Percentiles rank a stretch among this genome's conserved stretches.
Conservation (phyloP, 1,140 invertebrate species). For the Euura saliciscinereae region DNA sequence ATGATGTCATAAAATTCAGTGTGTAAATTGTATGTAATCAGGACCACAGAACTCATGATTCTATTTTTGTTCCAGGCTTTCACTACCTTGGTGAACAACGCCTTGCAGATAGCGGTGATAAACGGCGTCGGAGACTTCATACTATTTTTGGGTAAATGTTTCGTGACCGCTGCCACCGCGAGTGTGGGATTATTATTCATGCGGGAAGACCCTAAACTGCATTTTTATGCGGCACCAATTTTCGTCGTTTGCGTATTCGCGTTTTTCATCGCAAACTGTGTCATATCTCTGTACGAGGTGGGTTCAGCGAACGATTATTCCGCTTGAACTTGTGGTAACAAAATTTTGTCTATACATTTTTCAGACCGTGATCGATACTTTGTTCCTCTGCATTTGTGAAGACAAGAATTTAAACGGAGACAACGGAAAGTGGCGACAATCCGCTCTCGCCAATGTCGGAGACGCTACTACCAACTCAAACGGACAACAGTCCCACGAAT, state of each 20-base stretch:
- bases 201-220: conserved; percentile 71
- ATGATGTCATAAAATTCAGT: not conserved
- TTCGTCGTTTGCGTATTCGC: conserved; percentile 87
- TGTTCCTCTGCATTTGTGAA: conserved; percentile 94
- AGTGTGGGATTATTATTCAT: conserved; percentile 76
- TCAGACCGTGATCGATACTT: conserved; percentile 93
- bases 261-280: conserved; percentile 92
- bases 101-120: conserved; percentile 86
- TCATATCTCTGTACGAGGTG: conserved; percentile 93
- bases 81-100: conserved; percentile 81
- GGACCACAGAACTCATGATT: conserved; percentile 5
- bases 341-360: conserved; percentile 34
- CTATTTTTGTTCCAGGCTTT: conserved; percentile 72
- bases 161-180: conserved; percentile 81
- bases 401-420: conserved; percentile 70
- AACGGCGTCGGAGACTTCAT: conserved; percentile 95
- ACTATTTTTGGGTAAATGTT: conserved; percentile 89
- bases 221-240: conserved; percentile 86
- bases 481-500: conserved; percentile 27
- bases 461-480: conserved; percentile 41
- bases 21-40: not conserved
- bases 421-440: conserved; percentile 69
- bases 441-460: conserved; percentile 65
- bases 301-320: conserved; percentile 26
- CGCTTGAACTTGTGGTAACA: not conserved